Percentiles rank a stretch among this genome's conserved stretches.
phyloP scores from a whole-genome alignment of 2,888 invertebrate genomes.

The Sesamia inferens region DNA sequence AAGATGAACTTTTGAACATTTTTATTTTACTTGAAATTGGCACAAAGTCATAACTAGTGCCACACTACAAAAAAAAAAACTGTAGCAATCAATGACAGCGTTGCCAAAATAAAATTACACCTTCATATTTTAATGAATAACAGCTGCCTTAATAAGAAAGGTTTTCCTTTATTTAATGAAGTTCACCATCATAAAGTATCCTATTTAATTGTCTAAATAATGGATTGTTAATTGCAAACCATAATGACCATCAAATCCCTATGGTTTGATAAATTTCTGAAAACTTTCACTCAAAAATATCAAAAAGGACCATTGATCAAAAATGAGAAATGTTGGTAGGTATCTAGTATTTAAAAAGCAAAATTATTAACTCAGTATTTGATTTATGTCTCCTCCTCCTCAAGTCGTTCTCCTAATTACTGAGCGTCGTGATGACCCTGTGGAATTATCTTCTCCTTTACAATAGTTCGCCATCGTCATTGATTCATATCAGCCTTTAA shows the following conservation, averaged over 20 bases:
- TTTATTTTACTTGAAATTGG: no score
- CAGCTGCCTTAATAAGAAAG: background rate
- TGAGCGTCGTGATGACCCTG: no score
- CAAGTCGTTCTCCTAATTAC: no score
- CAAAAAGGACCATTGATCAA: no score
- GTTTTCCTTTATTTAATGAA: slow-evolving; percentile 15
- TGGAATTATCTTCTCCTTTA: no score
- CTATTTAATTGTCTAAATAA: slow-evolving; percentile 14
- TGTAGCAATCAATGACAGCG: background rate
- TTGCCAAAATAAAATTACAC: slow-evolving; percentile 4
- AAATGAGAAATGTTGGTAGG: background rate
- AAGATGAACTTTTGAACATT: no score
- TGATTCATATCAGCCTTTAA: background rate
- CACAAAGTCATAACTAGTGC: no score
- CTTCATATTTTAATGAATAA: slow-evolving; percentile 28
- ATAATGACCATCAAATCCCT: background rate
- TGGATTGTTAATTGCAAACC: background rate
- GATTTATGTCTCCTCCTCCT: no score
- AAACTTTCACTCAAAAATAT: background rate
- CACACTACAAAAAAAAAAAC: no score
- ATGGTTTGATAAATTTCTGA: background rate
- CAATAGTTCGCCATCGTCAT: no score
- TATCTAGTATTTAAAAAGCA: background rate
- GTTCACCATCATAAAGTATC: slow-evolving; percentile 25
- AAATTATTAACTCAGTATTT: background rate